These are phyloP conservation scores for Tapirus terrestris DNA, from an alignment of 2,113 vertebrate species.

Conservation along the genomic window DNA sequence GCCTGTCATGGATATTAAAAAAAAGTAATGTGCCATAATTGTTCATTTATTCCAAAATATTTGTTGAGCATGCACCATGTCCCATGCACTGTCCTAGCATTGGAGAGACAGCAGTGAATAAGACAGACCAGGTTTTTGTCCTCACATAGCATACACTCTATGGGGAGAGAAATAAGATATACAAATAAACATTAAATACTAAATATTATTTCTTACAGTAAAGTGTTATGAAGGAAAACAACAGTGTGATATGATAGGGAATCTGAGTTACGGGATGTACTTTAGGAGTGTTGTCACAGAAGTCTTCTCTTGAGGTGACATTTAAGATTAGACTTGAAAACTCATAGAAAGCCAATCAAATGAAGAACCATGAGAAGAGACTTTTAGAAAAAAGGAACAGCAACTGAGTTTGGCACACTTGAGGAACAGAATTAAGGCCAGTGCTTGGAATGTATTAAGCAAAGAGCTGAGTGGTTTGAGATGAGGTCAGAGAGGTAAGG, in stretches of 20 bases:
- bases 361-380: background rate
- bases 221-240: background rate
- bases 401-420: background rate
- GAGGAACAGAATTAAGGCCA: background rate
- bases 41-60: background rate
- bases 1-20: background rate
- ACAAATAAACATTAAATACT: background rate
- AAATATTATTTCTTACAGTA: background rate
- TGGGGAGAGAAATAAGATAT: background rate
- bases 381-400: background rate
- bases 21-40: background rate
- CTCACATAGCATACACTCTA: background rate
- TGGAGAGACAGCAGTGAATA: background rate
- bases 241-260: background rate
- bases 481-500: background rate
- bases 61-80: background rate
- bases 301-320: background rate
- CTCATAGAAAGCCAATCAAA: background rate
- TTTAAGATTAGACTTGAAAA: background rate
- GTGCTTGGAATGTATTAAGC: background rate
- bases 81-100: background rate
- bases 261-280: background rate
- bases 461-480: background rate
- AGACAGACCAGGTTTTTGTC: background rate
- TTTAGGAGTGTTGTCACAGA: background rate